Conservation (phyloP, 2,113 vertebrate genomes). For the Lycocorax pyrrhopterus region DNA sequence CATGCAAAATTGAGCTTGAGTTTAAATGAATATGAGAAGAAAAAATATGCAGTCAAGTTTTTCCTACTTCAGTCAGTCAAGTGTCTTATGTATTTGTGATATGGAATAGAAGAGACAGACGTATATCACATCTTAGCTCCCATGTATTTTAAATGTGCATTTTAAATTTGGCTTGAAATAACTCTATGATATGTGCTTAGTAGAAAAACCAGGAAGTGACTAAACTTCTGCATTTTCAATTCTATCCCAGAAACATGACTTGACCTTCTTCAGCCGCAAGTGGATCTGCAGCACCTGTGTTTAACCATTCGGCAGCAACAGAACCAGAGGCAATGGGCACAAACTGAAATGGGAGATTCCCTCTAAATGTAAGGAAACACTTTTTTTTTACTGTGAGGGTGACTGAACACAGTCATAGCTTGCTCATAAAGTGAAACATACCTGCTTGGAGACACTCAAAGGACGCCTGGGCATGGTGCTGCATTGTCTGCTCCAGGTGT, state of each 20-base stretch:
- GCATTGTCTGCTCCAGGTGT: not conserved
- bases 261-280: not conserved
- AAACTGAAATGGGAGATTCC: not conserved
- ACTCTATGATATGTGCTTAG: not conserved
- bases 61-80: not conserved
- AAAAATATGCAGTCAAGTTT: not conserved
- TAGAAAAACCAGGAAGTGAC: not conserved
- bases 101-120: not conserved
- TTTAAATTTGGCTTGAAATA: not conserved
- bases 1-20: not conserved
- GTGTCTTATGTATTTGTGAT: not conserved
- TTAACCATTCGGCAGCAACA: not conserved
- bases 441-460: not conserved
- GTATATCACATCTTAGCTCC: not conserved
- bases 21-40: not conserved
- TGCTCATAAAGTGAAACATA: not conserved
- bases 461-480: accelerated
- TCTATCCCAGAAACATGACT: not conserved
- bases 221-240: not conserved
- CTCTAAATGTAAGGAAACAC: not conserved
- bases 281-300: not conserved
- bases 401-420: not conserved
- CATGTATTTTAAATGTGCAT: not conserved
- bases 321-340: not conserved
- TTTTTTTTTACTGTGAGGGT: not conserved